phyloP scores from a whole-genome alignment of 2,113 vertebrate species.

The Chitala chitala region DNA sequence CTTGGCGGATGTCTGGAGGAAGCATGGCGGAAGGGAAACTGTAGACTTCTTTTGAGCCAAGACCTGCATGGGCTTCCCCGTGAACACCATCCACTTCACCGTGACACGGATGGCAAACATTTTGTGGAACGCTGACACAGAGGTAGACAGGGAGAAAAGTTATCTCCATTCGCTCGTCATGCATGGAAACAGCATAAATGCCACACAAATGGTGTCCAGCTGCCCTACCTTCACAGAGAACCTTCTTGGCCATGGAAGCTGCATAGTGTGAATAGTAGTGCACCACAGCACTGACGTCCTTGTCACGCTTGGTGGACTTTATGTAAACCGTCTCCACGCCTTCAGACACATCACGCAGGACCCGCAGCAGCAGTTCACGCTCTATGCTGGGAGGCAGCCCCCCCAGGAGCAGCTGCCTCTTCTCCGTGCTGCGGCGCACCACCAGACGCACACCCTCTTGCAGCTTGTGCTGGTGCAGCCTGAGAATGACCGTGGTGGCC shows the following conservation, averaged over 20 bases:
- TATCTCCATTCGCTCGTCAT: too few relatives aligned
- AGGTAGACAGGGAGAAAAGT: not conserved
- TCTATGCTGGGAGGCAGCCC: constrained; percentile 46
- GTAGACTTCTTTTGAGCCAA: not conserved
- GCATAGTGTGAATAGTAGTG: constrained; percentile 70
- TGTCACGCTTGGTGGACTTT: constrained; percentile 38
- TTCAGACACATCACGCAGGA: constrained; percentile 46
- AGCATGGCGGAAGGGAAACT: not conserved
- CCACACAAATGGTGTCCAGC: too few relatives aligned
- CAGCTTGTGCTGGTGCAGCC: constrained; percentile 65
- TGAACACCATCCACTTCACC: constrained; percentile 43
- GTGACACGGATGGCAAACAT: constrained; percentile 37
- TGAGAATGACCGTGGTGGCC: constrained; percentile 57
- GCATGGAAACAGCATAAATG: too few relatives aligned
- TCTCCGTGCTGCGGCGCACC: constrained; percentile 80
- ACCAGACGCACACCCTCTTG: constrained; percentile 54
- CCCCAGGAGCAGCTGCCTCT: constrained; percentile 66
- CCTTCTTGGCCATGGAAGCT: constrained; percentile 85
- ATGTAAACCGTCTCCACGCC: constrained; percentile 64
- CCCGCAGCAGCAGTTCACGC: constrained; percentile 44
- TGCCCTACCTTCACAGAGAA: constrained; percentile 72
- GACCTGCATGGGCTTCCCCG: constrained; percentile 14
- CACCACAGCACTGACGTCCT: constrained; percentile 58
- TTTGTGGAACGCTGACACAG: constrained; percentile 50
- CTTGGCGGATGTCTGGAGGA: not conserved